Base-by-base conservation (phyloP, 2,797 vertebrate genomes). In the Acanthis flammea region DNA sequence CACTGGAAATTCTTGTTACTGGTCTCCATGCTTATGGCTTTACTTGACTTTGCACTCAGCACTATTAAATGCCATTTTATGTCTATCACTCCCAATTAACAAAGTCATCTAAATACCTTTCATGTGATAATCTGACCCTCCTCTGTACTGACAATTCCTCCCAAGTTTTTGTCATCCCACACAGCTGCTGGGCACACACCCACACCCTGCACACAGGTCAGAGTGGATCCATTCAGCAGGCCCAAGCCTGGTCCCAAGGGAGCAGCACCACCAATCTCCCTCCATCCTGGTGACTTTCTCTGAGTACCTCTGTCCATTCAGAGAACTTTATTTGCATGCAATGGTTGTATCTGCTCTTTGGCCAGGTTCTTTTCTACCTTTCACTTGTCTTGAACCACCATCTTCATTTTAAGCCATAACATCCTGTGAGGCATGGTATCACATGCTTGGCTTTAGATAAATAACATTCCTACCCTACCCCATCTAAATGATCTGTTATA, bases 51-150 rank as follows among this genome's bases (percentile, higher is more conserved):
- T 14, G 41, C 68, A 83, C 50, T 63, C 61, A 74, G 50, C 16
- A 22, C 35, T 65, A 71, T 41, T 77, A 80, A 95, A 83, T 33
- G 31, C 28, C 30, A 92, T 72, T 92, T 91, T 88, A 91, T 37
- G 63, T 65, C 68, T 80, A 83, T 90, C 72, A 37, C 31, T 58
- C 30, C 39, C 1, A 0, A 83, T 86, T 78, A 95, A 88, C 65
- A 80, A 68, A 84, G 72, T 77, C 8, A 92, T 78, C 87, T 75
- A 78, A 92, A 96, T 80, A 68, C 87, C 82, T 94, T 76, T 77
- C 33, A 33, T 30, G 79, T 37, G 72, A 94, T 57, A 73, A 86
- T 27, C n/a, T 21, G 24, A 48, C 54, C 55, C 76, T 90, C 57
- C 79, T 93, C 68, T 10, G 2, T 58, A 75, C 12, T 74, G 76